These are phyloP conservation scores for Macrochelys suwanniensis DNA, from an alignment of 2,797 vertebrate genomes.

Conservation along the genomic window DNA sequence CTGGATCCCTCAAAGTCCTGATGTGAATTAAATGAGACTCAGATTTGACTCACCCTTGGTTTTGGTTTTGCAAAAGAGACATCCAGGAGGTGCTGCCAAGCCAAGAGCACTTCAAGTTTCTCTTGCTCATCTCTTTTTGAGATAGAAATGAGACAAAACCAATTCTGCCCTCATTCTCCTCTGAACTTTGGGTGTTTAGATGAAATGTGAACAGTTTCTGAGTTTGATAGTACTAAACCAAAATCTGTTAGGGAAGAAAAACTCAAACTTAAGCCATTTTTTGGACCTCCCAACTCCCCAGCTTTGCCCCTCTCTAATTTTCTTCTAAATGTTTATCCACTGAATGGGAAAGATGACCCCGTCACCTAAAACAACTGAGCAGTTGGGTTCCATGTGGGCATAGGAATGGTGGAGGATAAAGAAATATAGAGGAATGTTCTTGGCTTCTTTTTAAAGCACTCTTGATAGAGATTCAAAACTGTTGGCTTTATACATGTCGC, in stretches of 20 bases:
- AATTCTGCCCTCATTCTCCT: fast-evolving
- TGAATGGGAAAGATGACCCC: background rate
- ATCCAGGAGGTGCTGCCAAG: background rate
- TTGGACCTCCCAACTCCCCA: background rate
- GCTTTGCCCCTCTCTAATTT: background rate
- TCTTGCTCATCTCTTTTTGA: constrained; percentile 3
- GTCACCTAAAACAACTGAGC: background rate
- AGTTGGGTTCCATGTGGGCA: background rate
- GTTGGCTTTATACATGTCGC: background rate
- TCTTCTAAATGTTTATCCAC: background rate
- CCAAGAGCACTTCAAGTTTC: constrained; percentile 10
- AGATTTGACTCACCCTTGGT: constrained; percentile 53
- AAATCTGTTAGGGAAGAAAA: background rate
- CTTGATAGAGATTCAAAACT: background rate
- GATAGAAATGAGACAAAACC: background rate
- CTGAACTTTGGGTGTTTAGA: background rate
- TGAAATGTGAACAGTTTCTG: background rate
- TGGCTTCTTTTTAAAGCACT: background rate
- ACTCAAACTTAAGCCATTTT: background rate
- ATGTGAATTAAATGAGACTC: constrained; percentile 48
- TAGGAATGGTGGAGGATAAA: background rate
- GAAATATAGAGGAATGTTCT: background rate
- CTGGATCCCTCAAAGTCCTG: constrained; percentile 49
- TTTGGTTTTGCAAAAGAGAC: constrained; percentile 58
- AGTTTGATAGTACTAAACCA: background rate